A percentile compares a stretch with the other conserved stretches of the same genome.
These are phyloP conservation scores for Acanthoscelides obtectus DNA, from an alignment of 2,888 invertebrate genomes.

Conservation along the genomic window DNA sequence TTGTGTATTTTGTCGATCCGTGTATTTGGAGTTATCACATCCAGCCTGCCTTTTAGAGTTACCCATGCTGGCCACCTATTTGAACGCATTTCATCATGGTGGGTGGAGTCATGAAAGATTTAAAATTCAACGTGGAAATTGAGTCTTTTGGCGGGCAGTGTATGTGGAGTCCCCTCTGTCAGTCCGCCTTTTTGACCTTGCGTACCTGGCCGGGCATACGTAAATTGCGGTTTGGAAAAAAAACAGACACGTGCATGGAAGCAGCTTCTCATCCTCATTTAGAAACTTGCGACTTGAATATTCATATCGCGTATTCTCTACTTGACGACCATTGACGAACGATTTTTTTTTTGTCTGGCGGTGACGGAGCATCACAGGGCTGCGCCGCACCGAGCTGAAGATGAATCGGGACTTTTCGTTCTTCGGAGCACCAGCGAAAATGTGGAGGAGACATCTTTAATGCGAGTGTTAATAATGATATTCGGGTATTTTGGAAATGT, in stretches of 20 bases:
- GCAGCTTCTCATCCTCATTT: neutral
- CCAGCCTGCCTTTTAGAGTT: too few species aligned
- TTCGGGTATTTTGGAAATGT: too few species aligned
- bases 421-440: neutral
- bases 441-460: too few species aligned
- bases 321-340: neutral
- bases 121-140: too few species aligned
- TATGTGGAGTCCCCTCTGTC: neutral
- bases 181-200: neutral
- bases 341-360: neutral
- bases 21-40: too few species aligned
- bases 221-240: neutral
- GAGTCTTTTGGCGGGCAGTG: neutral
- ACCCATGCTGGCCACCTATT: too few species aligned
- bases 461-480: too few species aligned
- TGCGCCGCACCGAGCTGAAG: neutral
- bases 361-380: neutral
- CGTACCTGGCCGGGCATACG: neutral
- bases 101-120: too few species aligned
- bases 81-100: too few species aligned
- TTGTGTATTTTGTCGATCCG: too few species aligned
- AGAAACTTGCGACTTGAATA: neutral
- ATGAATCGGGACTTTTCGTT: neutral
- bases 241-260: neutral
- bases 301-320: neutral